Percentiles rank a stretch among this genome's conserved stretches.
Conservation (phyloP, 1,140 invertebrate genomes). For the Drosophila biarmipes region DNA sequence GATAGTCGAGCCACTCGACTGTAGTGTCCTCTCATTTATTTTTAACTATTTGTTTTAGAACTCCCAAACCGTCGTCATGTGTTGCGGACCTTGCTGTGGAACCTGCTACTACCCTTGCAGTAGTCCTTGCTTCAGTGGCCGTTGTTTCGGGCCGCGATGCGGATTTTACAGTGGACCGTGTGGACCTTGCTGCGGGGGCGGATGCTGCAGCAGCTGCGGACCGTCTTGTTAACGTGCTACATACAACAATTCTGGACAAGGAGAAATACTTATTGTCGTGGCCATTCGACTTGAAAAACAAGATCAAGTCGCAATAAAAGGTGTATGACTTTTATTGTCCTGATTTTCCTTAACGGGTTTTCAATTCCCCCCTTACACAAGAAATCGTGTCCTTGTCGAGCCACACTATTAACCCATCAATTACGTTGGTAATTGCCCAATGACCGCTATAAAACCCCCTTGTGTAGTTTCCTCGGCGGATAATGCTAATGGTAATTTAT, state of each 20-base stretch:
- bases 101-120: constrained; percentile 40
- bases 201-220: constrained; percentile 42
- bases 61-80: constrained; percentile 13
- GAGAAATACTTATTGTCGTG: background rate
- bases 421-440: constrained; percentile 64
- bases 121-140: constrained; percentile 50
- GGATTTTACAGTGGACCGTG: constrained; percentile 33
- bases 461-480: background rate
- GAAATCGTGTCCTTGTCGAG: background rate
- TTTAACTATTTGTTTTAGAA: background rate
- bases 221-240: constrained; percentile 20
- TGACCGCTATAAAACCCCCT: constrained; percentile 37
- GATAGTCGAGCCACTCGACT: too few species aligned
- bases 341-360: background rate
- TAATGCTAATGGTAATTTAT: constrained; percentile 70
- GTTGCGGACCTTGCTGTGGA: constrained; percentile 41
- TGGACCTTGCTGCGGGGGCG: constrained; percentile 39
- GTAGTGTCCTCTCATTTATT: background rate
- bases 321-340: background rate
- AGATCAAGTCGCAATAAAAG: constrained; percentile 22
- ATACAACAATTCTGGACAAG: background rate
- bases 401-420: constrained; percentile 47
- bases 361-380: background rate
- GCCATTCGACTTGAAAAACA: constrained; percentile 8
- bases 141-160: constrained; percentile 27